phyloP scores from a whole-genome alignment of 2,888 invertebrate species.

The Sinodicranocentrus sp. region DNA sequence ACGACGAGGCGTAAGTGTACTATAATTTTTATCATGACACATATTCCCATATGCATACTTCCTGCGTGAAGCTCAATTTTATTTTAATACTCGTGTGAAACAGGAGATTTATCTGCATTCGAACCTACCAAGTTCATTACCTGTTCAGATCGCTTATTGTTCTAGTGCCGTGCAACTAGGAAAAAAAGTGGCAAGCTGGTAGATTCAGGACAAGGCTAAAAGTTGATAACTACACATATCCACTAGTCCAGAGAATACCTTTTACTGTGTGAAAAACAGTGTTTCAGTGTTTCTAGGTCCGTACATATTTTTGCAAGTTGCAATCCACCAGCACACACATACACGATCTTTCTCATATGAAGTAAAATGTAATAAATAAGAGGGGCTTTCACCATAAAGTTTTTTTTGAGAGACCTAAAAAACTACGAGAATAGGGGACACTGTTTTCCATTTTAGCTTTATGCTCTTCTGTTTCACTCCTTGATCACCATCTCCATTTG shows the following conservation, averaged over 20 bases:
- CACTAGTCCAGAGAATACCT: too few relatives aligned
- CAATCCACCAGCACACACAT: too few relatives aligned
- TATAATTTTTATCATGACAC: conserved; percentile 11
- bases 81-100: too few relatives aligned
- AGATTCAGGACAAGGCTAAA: too few relatives aligned
- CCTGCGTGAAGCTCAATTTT: too few relatives aligned
- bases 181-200: too few relatives aligned
- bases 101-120: neutral
- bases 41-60: neutral
- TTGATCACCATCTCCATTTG: neutral
- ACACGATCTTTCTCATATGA: too few relatives aligned
- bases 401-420: neutral
- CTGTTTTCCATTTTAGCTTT: conserved; percentile 5
- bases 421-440: neutral
- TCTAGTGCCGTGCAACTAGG: too few relatives aligned
- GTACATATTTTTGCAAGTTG: too few relatives aligned
- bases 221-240: too few relatives aligned
- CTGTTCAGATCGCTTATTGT: neutral
- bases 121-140: conserved; percentile 2
- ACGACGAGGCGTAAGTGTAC: neutral
- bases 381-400: conserved; percentile 2
- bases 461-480: neutral
- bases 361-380: conserved; percentile 6
- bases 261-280: too few relatives aligned
- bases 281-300: too few relatives aligned